Evolutionary conservation across 2,113 vertebrate genomes (phyloP).

Genomic region (Sardina pilchardus): DNA sequence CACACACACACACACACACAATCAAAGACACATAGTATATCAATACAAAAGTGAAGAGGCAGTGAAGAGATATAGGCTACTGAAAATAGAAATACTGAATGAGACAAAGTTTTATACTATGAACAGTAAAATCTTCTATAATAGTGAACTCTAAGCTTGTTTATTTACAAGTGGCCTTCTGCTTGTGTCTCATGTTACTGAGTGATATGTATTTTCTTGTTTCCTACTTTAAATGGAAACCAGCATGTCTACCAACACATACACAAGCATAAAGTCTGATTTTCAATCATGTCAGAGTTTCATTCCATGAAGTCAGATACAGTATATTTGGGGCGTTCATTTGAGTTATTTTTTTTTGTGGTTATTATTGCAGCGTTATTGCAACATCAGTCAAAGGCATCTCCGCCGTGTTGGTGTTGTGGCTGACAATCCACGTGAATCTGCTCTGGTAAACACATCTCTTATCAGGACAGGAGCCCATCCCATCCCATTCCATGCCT

Average conservation of each 20-base stretch:
- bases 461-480: no score
- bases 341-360: background rate
- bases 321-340: background rate
- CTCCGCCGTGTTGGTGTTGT: background rate
- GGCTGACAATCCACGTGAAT: no score
- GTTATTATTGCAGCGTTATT: background rate
- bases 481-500: no score
- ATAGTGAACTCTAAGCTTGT: no score
- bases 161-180: no score
- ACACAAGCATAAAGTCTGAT: background rate
- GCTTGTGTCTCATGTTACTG: constrained; percentile 3
- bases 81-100: no score
- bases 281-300: background rate
- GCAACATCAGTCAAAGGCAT: background rate
- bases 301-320: background rate
- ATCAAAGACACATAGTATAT: background rate
- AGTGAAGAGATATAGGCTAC: no score
- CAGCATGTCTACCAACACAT: background rate
- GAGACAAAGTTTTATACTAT: no score
- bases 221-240: background rate
- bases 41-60: no score
- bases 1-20: background rate
- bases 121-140: no score
- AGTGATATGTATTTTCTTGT: background rate
- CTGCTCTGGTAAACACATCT: no score